Evolutionary conservation across 37 sponge, comb jelly and placozoan species (phyloP).

Genomic region (Hormiphora californensis): DNA sequence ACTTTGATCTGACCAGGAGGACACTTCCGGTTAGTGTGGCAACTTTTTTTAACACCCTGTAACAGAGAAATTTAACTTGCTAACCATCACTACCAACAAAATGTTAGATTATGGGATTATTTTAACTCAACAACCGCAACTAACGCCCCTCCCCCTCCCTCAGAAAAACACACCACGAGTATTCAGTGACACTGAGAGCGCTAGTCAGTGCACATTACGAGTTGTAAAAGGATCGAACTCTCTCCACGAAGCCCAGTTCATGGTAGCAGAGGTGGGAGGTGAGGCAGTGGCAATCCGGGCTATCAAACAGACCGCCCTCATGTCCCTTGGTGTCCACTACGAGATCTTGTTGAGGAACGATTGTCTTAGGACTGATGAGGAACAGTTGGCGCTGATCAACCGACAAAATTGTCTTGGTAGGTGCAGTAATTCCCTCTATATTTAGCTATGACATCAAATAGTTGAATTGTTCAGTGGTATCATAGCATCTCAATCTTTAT

Average conservation of each 20-base stretch:
- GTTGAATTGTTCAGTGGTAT: too few relatives aligned
- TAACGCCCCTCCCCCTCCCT: neutral
- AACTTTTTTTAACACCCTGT: too few relatives aligned
- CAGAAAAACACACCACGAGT: conserved; percentile 54
- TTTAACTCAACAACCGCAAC: neutral
- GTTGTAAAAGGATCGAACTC: conserved; percentile 19
- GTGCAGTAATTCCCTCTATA: too few relatives aligned
- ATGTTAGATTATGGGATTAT: neutral
- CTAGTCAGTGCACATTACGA: conserved; percentile 48
- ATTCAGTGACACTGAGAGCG: conserved; percentile 50
- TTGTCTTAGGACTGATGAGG: conserved; percentile 44
- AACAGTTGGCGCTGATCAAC: conserved; percentile 1
- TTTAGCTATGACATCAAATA: too few relatives aligned
- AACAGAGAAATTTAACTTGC: neutral
- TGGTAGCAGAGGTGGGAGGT: conserved; percentile 53
- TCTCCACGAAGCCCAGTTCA: conserved; percentile 45
- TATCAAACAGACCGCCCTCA: conserved; percentile 50
- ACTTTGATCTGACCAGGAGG: neutral
- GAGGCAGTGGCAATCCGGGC: conserved; percentile 44
- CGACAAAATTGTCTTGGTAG: neutral
- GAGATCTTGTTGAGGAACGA: conserved; percentile 51
- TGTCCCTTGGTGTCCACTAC: conserved; percentile 54
- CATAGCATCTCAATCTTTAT: too few relatives aligned
- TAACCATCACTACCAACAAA: too few relatives aligned
- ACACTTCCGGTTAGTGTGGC: conserved; percentile 42